phyloP scores from a whole-genome alignment of 2,888 invertebrate genomes.

The Autographa gamma region DNA sequence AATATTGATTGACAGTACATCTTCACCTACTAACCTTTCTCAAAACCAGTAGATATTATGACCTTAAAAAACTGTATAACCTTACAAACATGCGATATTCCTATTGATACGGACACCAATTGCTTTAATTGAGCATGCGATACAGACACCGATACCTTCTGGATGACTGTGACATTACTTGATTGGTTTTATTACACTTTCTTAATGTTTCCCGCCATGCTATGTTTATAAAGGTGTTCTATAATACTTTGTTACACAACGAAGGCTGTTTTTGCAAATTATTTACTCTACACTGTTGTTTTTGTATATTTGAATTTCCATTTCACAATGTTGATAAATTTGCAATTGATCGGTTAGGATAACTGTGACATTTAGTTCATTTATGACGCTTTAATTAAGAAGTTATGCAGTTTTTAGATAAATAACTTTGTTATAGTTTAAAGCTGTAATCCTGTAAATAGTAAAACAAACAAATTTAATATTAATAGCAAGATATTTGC shows the following conservation, averaged over 20 bases:
- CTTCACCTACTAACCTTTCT: no score
- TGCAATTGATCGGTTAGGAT: no score
- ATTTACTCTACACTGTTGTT: no score
- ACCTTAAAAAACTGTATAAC: not conserved
- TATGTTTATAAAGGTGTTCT: not conserved
- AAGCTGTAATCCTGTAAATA: no score
- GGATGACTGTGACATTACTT: not conserved
- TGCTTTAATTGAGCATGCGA: not conserved
- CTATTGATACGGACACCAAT: not conserved
- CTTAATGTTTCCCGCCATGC: not conserved
- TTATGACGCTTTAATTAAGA: no score
- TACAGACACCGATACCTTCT: not conserved
- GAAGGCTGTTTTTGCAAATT: not conserved
- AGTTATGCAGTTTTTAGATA: no score
- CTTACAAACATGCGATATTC: not conserved
- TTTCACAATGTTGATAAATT: no score
- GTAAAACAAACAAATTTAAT: not conserved
- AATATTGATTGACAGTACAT: no score
- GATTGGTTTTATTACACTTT: not conserved
- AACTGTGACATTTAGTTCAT: no score
- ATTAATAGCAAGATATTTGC: not conserved
- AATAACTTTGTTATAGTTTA: no score
- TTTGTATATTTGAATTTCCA: no score
- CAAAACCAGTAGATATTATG: no score
- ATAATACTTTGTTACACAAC: not conserved